A percentile compares a stretch with the other conserved stretches of the same genome.
These are phyloP conservation scores for Cyclargus thomasi DNA, from an alignment of 1,140 invertebrate genomes.

Conservation along the genomic window DNA sequence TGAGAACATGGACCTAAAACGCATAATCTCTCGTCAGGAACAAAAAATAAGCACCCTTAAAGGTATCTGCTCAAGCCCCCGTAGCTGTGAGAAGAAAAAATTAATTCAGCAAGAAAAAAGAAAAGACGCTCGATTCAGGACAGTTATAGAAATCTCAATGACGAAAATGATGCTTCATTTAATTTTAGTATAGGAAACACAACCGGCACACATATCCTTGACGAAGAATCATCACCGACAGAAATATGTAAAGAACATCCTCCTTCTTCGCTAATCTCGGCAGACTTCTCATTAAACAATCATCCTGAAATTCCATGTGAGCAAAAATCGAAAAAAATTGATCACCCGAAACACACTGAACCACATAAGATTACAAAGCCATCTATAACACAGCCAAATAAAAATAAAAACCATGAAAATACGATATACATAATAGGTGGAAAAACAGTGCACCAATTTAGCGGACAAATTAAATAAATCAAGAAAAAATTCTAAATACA, in stretches of 20 bases:
- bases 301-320: no score
- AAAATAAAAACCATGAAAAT: no score
- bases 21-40: neutral
- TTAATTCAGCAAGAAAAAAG: neutral
- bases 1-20: conserved; percentile 17
- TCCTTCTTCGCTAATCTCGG: no score
- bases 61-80: conserved; percentile 12
- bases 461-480: neutral
- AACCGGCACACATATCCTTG: no score
- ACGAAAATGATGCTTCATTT: neutral
- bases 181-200: neutral
- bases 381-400: no score
- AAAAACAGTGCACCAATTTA: neutral
- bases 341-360: no score
- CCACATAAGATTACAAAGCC: no score
- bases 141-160: neutral
- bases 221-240: no score
- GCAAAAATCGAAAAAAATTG: no score
- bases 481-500: neutral
- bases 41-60: conserved; percentile 10
- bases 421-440: no score
- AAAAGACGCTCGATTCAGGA: neutral
- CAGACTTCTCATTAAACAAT: no score
- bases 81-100: neutral
- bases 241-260: no score